Evolutionary conservation across 2,113 vertebrate species (phyloP), one percentile per base, ranked within the genome.

Genomic region (Blennius ocellaris): DNA sequence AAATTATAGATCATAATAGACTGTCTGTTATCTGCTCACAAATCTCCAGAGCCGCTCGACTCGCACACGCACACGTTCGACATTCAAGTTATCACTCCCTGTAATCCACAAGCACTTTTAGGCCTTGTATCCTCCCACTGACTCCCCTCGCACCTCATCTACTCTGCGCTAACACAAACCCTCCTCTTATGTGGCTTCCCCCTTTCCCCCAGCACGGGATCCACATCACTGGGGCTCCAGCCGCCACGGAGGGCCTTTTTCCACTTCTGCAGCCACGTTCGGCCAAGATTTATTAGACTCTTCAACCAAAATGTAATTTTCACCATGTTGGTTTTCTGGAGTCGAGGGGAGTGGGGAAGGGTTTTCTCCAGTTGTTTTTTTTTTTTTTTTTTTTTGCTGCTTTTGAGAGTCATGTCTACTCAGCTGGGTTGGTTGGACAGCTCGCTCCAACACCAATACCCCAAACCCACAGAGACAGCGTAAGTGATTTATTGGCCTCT

Each of bases 141-240:
- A 80, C 79, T 83, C 81, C 53, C 65, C 17, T 73, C 56, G 74
- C 83, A 85, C 84, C 85, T 87, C 86, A 84, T 86, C 84, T 76
- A 83, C 59, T 75, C 83, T 11, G 76, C 15, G 82, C 81, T 87
- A 92, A 90, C 86, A 85, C 81, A 90, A 81, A 80, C 83, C 83
- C 81, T 86, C 75, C 68, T 92, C 87, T 93, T 72, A 91, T 91
- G 90, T 91, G 93, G 90, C 87, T 89, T 88, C 78, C 87, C 87
- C 83, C 80, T 78, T 74, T 90, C 72, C 82, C 84, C 73, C 70
- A 63, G 75, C 60, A 10, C 64, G 21, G 69, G 56, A 78, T 89
- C 90, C 81, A 85, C 87, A 87, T 90, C 81, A 84, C 85, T 84
- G 73, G 76, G 80, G 57, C 80, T 72, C 71, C 69, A 81, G 84